Evolutionary conservation across 2,113 vertebrate species (phyloP), one percentile per base, ranked within the genome.

Genomic region (Microtus richardsoni): DNA sequence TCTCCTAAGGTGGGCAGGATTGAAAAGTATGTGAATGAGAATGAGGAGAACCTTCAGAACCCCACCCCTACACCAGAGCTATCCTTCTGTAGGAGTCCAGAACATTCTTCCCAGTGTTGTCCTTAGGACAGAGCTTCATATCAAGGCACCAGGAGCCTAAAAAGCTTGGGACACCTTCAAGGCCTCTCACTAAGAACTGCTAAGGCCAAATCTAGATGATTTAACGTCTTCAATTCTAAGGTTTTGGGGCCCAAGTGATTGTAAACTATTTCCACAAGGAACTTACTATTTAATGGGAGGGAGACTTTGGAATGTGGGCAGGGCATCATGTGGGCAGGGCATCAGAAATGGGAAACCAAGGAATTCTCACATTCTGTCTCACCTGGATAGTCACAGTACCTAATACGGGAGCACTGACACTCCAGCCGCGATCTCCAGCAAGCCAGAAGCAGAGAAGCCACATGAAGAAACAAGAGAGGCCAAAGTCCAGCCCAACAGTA

Each of bases 361-460:
- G 74, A 52, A 49, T 86, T 96, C 60, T 96, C 91, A 93, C 77
- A 39, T 85, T 77, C 87, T 91, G 92, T 93, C 97, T 98, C 97
- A 97, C 97, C 97, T 98, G 93, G 96, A 96, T 12, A 62, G 97
- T 98, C 99, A 99, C 99, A 95, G 98, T 99, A 99, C 99, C 99
- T 99, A 99, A 98, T 97, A 98, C 98, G 2, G 99, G 99, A 98
- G 99, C 99, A 98, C 99, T 99, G 99, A 99, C 99, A 98, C 99
- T 99, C 98, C 99, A 99, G 99, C 98, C 97, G 97, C 99, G 99
- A 98, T 99, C 99, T 99, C 99, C 99, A 98, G 98, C 98, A 98
- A 97, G 98, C 98, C 97, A 98, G 98, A 98, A 98, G 98, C 98
- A 98, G 98, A 98, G 97, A 98, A 98, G 98, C 97, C 99, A 98